These are phyloP conservation scores for Ibidorhyncha struthersii DNA, from an alignment of 2,113 vertebrate species.

Conservation along the genomic window DNA sequence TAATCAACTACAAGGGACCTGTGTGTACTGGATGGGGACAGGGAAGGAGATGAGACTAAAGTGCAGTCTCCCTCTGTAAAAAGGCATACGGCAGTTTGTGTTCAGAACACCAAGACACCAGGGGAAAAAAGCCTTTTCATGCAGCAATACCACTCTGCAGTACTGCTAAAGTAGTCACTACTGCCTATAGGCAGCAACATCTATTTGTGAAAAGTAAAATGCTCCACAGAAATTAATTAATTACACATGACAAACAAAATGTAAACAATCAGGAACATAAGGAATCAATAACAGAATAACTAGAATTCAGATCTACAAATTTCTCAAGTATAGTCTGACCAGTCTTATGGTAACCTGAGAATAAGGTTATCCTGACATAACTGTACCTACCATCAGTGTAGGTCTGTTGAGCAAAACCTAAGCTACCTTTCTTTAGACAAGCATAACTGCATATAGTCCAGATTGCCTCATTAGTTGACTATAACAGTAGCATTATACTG, in stretches of 20 bases:
- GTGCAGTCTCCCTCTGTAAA: background rate
- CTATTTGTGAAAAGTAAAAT: background rate
- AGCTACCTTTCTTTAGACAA: background rate
- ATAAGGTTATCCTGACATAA: background rate
- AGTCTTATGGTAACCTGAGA: background rate
- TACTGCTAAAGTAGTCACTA: background rate
- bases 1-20: background rate
- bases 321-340: background rate
- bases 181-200: background rate
- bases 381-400: background rate
- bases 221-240: background rate
- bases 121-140: background rate
- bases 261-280: background rate
- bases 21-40: background rate
- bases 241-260: background rate
- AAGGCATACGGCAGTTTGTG: fast-evolving
- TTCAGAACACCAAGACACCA: background rate
- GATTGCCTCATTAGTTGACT: background rate
- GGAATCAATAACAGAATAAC: background rate
- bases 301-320: background rate
- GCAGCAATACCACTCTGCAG: background rate
- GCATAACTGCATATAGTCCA: fast-evolving
- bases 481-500: background rate
- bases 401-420: background rate
- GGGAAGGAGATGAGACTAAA: background rate